These are phyloP conservation scores for Brachionus manjavacas DNA, from an alignment of 1,140 invertebrate genomes.

Conservation along the genomic window DNA sequence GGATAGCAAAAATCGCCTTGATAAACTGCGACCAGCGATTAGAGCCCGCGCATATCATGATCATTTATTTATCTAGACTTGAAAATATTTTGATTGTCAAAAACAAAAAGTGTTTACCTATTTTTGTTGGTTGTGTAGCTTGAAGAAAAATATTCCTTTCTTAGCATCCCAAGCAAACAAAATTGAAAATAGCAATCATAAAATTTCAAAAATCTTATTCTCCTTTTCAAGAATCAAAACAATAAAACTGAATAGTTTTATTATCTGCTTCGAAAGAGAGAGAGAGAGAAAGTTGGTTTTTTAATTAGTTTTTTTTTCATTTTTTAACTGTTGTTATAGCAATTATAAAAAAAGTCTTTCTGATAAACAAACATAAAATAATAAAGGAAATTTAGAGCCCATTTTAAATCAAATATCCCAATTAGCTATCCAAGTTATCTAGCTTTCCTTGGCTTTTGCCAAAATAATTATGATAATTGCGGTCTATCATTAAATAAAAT, in stretches of 20 bases:
- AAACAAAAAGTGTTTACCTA: background rate
- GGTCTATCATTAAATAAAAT: background rate
- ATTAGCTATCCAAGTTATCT: slow-evolving; percentile 11
- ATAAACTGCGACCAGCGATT: background rate
- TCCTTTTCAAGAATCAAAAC: slow-evolving; percentile 6
- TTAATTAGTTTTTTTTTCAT: background rate
- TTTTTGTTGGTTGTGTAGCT: background rate
- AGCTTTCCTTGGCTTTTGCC: background rate
- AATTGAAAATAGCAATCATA: background rate
- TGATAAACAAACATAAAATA: background rate
- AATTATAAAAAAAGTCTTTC: background rate
- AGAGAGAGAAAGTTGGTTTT: background rate
- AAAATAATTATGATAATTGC: slow-evolving; percentile 25
- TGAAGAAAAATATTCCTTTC: background rate
- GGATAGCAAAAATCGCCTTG: background rate
- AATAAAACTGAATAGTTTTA: slow-evolving; percentile 26
- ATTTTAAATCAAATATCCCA: slow-evolving; percentile 21
- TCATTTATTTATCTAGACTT: background rate
- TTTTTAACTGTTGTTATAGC: slow-evolving; percentile 23
- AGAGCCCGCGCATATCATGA: background rate
- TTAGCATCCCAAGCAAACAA: background rate
- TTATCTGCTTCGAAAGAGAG: background rate
- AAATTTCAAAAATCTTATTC: slow-evolving; percentile 17
- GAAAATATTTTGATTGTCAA: background rate
- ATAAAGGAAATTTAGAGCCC: background rate